phyloP scores from a whole-genome alignment of 1,140 invertebrate genomes.

The Lethrus apterus region DNA sequence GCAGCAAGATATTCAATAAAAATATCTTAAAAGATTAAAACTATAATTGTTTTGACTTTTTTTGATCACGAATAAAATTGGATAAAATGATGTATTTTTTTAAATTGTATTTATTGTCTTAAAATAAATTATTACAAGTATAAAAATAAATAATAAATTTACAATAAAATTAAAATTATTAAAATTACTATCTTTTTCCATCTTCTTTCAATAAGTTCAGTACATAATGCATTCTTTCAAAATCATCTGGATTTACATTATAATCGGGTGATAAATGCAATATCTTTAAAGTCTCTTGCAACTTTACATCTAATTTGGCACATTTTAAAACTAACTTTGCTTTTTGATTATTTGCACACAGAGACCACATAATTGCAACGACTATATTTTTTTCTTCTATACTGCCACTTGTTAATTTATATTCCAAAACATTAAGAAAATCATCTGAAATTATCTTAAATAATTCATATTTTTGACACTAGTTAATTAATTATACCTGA shows the following conservation, averaged over 20 bases:
- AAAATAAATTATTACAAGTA: too few species aligned
- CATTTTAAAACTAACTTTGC: constrained; percentile 41
- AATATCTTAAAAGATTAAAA: too few species aligned
- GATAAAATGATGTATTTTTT: too few species aligned
- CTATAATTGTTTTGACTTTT: too few species aligned
- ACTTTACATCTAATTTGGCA: constrained; percentile 32
- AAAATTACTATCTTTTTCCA: too few species aligned
- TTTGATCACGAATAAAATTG: too few species aligned
- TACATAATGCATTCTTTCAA: constrained; percentile 30
- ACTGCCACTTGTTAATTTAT: constrained; percentile 31
- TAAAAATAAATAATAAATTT: too few species aligned
- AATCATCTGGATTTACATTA: constrained; percentile 18
- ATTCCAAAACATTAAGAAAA: constrained; percentile 35
- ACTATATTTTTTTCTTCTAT: constrained; percentile 35
- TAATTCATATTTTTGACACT: constrained; percentile 2
- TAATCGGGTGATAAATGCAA: constrained; percentile 21
- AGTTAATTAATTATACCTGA: constrained; percentile 29
- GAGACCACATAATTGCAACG: constrained; percentile 38
- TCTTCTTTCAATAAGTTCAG: constrained; percentile 28
- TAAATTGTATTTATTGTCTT: too few species aligned
- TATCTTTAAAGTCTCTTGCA: constrained; percentile 34
- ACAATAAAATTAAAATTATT: too few species aligned
- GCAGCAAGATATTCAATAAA: too few species aligned
- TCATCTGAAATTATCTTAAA: constrained; percentile 24
- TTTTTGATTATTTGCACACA: constrained; percentile 43